Base-by-base conservation (phyloP, 2,888 invertebrate genomes). In the Tetragonula carbonaria region DNA sequence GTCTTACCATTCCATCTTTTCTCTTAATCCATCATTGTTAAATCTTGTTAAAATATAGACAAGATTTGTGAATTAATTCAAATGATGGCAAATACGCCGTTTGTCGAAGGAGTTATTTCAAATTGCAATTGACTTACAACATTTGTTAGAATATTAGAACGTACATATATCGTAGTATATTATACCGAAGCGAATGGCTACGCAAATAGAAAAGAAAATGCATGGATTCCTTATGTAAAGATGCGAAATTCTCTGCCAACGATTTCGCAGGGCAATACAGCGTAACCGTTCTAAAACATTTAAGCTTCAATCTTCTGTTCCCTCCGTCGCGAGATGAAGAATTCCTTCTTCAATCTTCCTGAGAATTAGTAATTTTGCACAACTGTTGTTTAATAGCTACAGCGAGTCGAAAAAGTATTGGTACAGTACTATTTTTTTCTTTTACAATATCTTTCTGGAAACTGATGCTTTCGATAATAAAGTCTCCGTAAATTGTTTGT, bases 341-440 rank as follows among this genome's bases (percentile, higher is more conserved):
- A 77, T 86, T 65, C 45, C 45, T 74, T 77, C 79, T 81, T 45
- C 77, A 87, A 87, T 87, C 74, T 77, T n/a, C 65, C 57, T 55
- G 80, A 85, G 80, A 45, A 73, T 70, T 65, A 73, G 65, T 85
- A 86, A 79, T 82, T 87, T 79, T 75, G n/a, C 74, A 72, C 38
- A 18, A 62, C 18, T 18, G 51, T 16, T 18, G 16, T 16, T 53
- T 53, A 53, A 53, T 53, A 53, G 18, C 51, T 18, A 53, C 45
- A 45, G 45, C 8, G 45, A 45, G 45, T 45, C 45, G 45, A 45
- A 45, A 45, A 45, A 45, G 38, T 38, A 8, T 38, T 2, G 28
- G 28, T 28, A 28, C 28, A 28, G 28, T 28, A 28, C 28, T 28
- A 28, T 38, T 38, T 8, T 8, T 8, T 45, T 45, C 1, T 45